Percentiles rank a stretch among this genome's conserved stretches.
Conservation (phyloP, 2,888 invertebrate species). For the Opisthograptis luteolata region DNA sequence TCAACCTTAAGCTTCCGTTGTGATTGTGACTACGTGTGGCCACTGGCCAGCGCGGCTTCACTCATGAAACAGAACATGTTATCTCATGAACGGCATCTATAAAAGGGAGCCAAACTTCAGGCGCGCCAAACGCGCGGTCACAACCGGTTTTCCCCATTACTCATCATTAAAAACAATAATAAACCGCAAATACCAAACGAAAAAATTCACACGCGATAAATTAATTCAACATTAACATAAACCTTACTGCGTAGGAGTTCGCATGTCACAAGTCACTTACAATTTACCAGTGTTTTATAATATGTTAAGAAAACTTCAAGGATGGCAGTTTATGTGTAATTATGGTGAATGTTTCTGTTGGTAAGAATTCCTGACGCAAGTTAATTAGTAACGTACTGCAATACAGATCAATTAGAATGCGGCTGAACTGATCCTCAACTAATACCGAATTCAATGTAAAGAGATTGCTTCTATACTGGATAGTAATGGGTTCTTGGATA, state of each 20-base stretch:
- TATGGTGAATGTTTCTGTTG: conserved; percentile 27
- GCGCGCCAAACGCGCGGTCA: neutral
- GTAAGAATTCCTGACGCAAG: conserved; percentile 24
- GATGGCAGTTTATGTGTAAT: conserved; percentile 32
- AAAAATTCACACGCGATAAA: conserved; percentile 31
- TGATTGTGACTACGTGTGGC: too few relatives aligned
- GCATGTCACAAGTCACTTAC: conserved; percentile 35
- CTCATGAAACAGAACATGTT: too few relatives aligned
- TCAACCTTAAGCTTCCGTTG: too few relatives aligned
- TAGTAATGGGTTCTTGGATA: too few relatives aligned
- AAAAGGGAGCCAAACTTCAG: neutral
- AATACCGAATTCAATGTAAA: too few relatives aligned
- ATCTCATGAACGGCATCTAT: neutral
- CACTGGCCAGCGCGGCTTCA: too few relatives aligned
- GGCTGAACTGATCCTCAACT: neutral
- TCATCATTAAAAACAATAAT: conserved; percentile 20
- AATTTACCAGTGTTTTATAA: conserved; percentile 18
- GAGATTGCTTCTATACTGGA: too few relatives aligned
- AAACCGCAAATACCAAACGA: conserved; percentile 23
- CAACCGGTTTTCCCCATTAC: conserved; percentile 21
- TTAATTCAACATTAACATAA: conserved; percentile 50
- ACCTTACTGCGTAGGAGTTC: conserved; percentile 44
- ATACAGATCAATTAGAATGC: neutral
- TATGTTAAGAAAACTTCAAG: conserved; percentile 40
- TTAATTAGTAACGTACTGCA: conserved; percentile 19